Evolutionary conservation across 2,888 invertebrate species (phyloP).

Genomic region (Platycheirus rosarum): DNA sequence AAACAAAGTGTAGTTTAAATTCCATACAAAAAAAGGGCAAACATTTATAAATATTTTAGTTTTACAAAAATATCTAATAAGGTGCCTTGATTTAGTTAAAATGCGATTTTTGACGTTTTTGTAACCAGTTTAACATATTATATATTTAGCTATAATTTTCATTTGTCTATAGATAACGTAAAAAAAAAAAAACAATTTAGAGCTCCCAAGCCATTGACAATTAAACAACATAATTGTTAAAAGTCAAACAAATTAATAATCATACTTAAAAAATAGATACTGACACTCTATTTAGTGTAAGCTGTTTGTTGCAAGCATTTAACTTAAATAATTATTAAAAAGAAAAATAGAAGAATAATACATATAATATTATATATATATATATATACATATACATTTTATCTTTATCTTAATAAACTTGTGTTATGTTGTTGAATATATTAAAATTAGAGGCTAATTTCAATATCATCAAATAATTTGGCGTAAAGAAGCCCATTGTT

Average conservation of each 20-base stretch:
- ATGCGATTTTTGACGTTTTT: neutral
- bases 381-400: slow-evolving; percentile 9
- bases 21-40: too few relatives aligned
- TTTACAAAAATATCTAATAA: too few relatives aligned
- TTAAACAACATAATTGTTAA: slow-evolving; percentile 21
- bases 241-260: neutral
- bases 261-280: slow-evolving; percentile 7
- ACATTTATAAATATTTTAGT: too few relatives aligned
- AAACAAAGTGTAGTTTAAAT: too few relatives aligned
- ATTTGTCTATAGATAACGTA: slow-evolving; percentile 9
- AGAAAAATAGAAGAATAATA: slow-evolving; percentile 5
- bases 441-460: slow-evolving; percentile 8
- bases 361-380: neutral
- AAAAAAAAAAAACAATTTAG: slow-evolving; percentile 1
- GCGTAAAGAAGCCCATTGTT: slow-evolving; percentile 16
- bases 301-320: slow-evolving; percentile 5
- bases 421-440: slow-evolving; percentile 12
- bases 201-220: slow-evolving; percentile 8
- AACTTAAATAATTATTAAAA: neutral
- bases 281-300: slow-evolving; percentile 10
- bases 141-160: too few relatives aligned
- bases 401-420: slow-evolving; percentile 9
- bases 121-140: neutral
- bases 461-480: slow-evolving; percentile 19
- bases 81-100: too few relatives aligned